Evolutionary conservation across 1,140 invertebrate genomes (phyloP).

Genomic region (Homarus americanus): DNA sequence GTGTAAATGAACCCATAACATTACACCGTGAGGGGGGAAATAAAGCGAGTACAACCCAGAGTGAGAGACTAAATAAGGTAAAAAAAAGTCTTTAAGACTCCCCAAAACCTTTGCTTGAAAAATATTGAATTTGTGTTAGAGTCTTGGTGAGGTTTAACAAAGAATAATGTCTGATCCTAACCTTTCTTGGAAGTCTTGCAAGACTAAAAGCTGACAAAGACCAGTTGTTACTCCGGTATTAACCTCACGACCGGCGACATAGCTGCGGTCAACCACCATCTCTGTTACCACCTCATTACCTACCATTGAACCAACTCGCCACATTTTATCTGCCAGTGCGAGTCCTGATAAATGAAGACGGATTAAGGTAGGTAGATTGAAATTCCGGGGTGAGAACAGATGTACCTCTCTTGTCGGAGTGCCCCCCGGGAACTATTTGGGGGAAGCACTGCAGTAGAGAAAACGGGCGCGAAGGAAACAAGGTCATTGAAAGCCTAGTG

Average conservation of each 20-base stretch:
- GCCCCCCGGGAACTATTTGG: conserved; percentile 54
- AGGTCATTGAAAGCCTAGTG: conserved; percentile 61
- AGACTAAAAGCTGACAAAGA: conserved; percentile 31
- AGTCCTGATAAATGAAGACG: conserved; percentile 68
- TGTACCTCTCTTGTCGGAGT: conserved; percentile 22
- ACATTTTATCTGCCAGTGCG: conserved; percentile 60
- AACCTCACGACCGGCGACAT: conserved; percentile 25
- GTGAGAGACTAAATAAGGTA: neutral
- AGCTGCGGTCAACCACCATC: conserved; percentile 28
- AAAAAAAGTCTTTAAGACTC: neutral
- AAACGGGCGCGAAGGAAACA: conserved; percentile 54
- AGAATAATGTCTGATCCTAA: conserved; percentile 40
- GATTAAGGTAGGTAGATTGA: conserved; percentile 64
- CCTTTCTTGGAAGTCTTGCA: conserved; percentile 17
- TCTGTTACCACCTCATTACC: conserved; percentile 69
- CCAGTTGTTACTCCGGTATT: conserved; percentile 6
- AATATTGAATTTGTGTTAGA: conserved; percentile 25
- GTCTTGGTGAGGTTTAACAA: conserved; percentile 23
- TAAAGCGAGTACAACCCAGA: conserved; percentile 5
- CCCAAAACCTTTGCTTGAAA: neutral
- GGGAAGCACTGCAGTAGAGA: conserved; percentile 51
- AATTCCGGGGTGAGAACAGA: conserved; percentile 52
- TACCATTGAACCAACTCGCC: conserved; percentile 45
- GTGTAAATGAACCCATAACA: conserved; percentile 60
- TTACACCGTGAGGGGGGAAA: conserved; percentile 35